Base-by-base conservation (phyloP, 2,888 invertebrate species). In the Hydropsyche betteni region DNA sequence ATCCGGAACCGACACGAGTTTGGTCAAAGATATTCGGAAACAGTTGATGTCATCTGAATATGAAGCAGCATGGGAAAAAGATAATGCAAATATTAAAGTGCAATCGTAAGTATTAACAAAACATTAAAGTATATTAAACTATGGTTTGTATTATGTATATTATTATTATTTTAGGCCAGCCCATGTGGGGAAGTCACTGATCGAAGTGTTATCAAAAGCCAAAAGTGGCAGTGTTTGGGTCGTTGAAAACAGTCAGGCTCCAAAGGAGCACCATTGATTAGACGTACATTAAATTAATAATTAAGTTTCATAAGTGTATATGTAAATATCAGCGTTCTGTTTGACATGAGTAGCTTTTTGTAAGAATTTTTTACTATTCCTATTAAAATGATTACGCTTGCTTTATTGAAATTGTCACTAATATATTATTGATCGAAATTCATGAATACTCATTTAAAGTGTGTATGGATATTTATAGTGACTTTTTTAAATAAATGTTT, bases 221-320 rank as follows among this genome's bases (percentile, higher is more conserved):
- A 89, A 90, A 80, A 92, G 90, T 81, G 93, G 93, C n/a, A 90
- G 91, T 0, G 90, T 92, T 75, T 93, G 92, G 92, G 84, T 91
- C 55, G 90, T 92, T 38, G 91, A 92, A 81, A 91, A 91, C 80
- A 89, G 90, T 8, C 89, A 90, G 81, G 88, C 91, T 3, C 88
- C 90, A 0, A 87, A 90, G 81, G 92, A 93, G 80, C 87, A 87
- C 85, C 87, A 76, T 36, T 74, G 75, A 68, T 76, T 24, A 24
- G 73, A 4, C 10, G 10, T 44, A 44, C 3, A 4, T 10, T 44
- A 44, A 44, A 14, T 44, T 7, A 10, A 55, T 16, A 55, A 55
- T 55, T 55, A 55, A 6, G 7, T 24, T 68, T 68, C 33, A 68
- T 36, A 53, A 52, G 10, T 34, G 44, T 50, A 16, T 34, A 34